phyloP scores from a whole-genome alignment of 2,113 vertebrate genomes.

The Tetrao urogallus region DNA sequence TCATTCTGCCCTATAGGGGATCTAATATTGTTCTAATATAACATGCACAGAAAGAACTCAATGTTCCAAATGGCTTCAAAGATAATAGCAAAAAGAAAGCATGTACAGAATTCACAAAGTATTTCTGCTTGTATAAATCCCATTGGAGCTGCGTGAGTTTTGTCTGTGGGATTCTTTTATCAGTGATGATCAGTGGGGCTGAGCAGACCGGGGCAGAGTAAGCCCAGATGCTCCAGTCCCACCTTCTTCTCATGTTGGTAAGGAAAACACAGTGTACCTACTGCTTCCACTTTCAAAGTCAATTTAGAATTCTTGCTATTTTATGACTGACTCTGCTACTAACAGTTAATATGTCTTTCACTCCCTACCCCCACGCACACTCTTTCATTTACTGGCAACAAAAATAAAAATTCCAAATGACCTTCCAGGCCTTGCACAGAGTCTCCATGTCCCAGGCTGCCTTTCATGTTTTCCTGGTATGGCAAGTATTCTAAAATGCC shows the following conservation, averaged over 20 bases:
- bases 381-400: background rate
- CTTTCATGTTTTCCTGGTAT: background rate
- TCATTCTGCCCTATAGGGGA: background rate
- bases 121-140: background rate
- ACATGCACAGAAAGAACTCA: background rate
- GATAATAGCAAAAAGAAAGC: background rate
- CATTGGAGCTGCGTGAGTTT: background rate
- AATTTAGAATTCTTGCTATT: background rate
- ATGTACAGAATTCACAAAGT: background rate
- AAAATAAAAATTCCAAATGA: background rate
- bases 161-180: background rate
- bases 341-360: background rate
- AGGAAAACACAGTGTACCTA: background rate
- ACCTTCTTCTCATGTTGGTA: background rate
- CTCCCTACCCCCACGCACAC: background rate
- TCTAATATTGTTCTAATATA: background rate
- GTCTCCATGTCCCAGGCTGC: background rate
- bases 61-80: constrained; percentile 30
- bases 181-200: background rate
- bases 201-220: background rate
- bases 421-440: background rate
- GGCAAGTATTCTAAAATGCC: background rate
- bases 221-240: background rate
- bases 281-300: background rate
- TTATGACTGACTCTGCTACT: background rate